These are phyloP conservation scores for Drosophila kikkawai DNA, from an alignment of 1,140 invertebrate genomes.

Conservation along the genomic window DNA sequence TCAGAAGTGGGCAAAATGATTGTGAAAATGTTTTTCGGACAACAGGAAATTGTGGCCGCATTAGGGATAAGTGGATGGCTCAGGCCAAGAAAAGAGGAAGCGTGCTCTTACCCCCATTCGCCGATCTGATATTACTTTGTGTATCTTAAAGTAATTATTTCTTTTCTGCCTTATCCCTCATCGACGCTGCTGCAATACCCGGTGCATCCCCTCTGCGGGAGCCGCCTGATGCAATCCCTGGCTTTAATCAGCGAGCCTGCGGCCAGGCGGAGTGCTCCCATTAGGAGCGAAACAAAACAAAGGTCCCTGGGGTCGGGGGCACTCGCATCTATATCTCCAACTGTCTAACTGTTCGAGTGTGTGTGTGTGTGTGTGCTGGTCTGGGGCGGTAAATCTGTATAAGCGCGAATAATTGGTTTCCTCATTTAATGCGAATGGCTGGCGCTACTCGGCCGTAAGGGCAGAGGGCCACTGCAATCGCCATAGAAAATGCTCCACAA, in stretches of 20 bases:
- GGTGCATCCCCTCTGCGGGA: conserved; percentile 4
- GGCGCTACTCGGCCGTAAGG: conserved; percentile 34
- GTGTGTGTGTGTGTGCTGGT: conserved; percentile 38
- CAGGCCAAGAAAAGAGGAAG: background rate
- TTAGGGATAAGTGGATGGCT: conserved; percentile 57
- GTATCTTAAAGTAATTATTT: conserved; percentile 45
- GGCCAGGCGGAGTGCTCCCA: conserved; percentile 46
- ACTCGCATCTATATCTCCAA: conserved; percentile 57
- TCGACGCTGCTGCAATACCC: conserved; percentile 12
- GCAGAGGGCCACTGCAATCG: conserved; percentile 58
- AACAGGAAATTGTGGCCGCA: conserved; percentile 72
- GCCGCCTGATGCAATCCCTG: conserved; percentile 40
- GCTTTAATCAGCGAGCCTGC: conserved; percentile 69
- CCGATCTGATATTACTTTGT: conserved; percentile 7
- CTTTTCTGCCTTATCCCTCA: conserved; percentile 13
- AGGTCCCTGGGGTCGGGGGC: conserved; percentile 20
- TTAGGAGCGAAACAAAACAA: conserved; percentile 61
- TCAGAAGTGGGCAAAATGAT: conserved; percentile 59
- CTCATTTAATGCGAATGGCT: conserved; percentile 84
- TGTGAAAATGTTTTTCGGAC: conserved; percentile 61
- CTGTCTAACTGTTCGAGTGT: conserved; percentile 66
- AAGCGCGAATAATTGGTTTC: conserved; percentile 85
- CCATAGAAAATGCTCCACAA: conserved; percentile 78
- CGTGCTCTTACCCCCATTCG: background rate
- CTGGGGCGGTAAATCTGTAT: conserved; percentile 81